These are phyloP conservation scores for Thymelicus lineola DNA, from an alignment of 2,888 invertebrate genomes.

Conservation along the genomic window DNA sequence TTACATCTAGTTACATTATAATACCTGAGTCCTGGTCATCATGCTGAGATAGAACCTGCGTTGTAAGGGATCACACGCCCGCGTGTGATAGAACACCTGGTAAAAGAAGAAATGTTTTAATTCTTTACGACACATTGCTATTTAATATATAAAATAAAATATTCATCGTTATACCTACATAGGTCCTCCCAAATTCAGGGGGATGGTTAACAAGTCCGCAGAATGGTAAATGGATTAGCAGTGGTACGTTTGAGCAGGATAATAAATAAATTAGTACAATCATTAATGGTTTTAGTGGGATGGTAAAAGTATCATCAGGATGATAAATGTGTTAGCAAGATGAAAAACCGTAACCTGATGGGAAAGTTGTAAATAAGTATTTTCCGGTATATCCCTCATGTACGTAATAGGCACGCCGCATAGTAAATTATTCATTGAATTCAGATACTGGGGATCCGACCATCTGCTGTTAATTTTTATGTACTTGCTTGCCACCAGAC, in stretches of 20 bases:
- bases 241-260: too few species aligned
- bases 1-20: too few species aligned
- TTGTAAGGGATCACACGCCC: conserved; percentile 74
- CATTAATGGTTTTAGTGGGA: too few species aligned
- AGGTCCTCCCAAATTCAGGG: too few species aligned
- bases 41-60: conserved; percentile 68
- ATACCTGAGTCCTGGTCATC: conserved; percentile 76
- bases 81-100: conserved; percentile 74
- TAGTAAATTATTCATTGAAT: conserved; percentile 75
- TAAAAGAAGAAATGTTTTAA: neutral
- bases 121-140: neutral
- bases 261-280: too few species aligned
- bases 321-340: too few species aligned
- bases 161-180: too few species aligned
- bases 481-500: conserved; percentile 68
- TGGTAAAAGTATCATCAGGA: too few species aligned
- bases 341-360: conserved; percentile 59
- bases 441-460: conserved; percentile 63
- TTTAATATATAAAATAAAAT: too few species aligned
- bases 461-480: conserved; percentile 62
- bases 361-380: conserved; percentile 65
- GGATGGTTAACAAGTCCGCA: too few species aligned
- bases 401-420: conserved; percentile 74
- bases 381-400: conserved; percentile 64
- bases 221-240: too few species aligned